Conservation (phyloP, 2,113 vertebrate genomes). For the Hystrix brachyura region DNA sequence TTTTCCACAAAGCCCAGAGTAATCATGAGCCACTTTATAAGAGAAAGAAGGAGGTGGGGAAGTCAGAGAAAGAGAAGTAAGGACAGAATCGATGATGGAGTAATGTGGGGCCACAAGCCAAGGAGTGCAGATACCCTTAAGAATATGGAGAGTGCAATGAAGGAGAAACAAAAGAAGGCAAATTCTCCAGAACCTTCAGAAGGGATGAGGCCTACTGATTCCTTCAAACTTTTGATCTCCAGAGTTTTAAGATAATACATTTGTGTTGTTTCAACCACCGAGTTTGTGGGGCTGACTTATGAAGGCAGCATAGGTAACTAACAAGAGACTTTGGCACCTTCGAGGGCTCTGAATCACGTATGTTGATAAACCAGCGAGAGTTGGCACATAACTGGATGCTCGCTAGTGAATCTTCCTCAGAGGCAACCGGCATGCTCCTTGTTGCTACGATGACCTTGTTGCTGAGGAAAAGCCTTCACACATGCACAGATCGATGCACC, state of each 20-base stretch:
- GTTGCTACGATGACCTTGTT: not conserved
- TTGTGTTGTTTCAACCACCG: not conserved
- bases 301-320: not conserved
- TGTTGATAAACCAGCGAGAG: not conserved
- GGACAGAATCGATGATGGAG: not conserved
- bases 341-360: too few species aligned
- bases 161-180: not conserved
- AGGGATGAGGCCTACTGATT: not conserved
- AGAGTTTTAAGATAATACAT: not conserved
- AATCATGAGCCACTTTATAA: not conserved
- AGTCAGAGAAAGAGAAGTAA: not conserved
- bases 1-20: not conserved
- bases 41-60: not conserved
- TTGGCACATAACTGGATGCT: not conserved
- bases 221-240: not conserved
- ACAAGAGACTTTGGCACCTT: not conserved
- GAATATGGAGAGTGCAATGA: not conserved
- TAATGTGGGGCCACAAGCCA: not conserved
- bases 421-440: not conserved
- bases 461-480: not conserved
- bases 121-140: not conserved
- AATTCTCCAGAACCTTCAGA: not conserved
- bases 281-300: not conserved
- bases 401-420: not conserved
- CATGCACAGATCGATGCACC: rapidly evolving